Percentiles rank a stretch among this genome's conserved stretches.
Conservation (phyloP, 53 echinoderm and acorn worm species). For the Actinopyga echinites region DNA sequence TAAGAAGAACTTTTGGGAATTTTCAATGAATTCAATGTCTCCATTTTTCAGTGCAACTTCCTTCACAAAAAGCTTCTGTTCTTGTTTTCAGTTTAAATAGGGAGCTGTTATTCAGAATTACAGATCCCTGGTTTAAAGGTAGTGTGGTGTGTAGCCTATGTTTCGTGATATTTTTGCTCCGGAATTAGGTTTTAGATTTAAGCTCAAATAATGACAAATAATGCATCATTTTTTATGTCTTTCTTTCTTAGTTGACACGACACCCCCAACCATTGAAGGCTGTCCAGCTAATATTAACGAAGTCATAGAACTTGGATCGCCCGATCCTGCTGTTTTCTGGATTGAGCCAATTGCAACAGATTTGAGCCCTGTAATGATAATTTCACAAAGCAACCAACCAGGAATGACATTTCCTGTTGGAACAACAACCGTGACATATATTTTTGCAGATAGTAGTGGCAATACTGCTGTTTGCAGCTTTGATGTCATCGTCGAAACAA, state of each 20-base stretch:
- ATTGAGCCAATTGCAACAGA: conserved; percentile 59
- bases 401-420: conserved; percentile 40
- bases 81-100: too few relatives aligned
- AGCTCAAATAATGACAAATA: too few relatives aligned
- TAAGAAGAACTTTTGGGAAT: too few relatives aligned
- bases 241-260: neutral
- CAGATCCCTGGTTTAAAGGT: too few relatives aligned
- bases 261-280: conserved; percentile 26
- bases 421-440: conserved; percentile 40
- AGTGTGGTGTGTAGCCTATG: too few relatives aligned
- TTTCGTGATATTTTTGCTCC: too few relatives aligned
- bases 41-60: too few relatives aligned
- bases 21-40: too few relatives aligned
- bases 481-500: conserved; percentile 49
- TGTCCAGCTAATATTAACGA: conserved; percentile 47
- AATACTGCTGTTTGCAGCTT: conserved; percentile 43
- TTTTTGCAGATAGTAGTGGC: conserved; percentile 39
- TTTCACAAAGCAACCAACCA: conserved; percentile 18
- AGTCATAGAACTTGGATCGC: conserved; percentile 55
- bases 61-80: too few relatives aligned
- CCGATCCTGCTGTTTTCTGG: conserved; percentile 43
- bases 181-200: too few relatives aligned
- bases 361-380: conserved; percentile 35
- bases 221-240: neutral
- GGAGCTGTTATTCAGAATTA: too few relatives aligned